Evolutionary conservation across 2,113 vertebrate genomes (phyloP), one percentile per base, ranked within the genome.

Genomic region (Epinephelus fuscoguttatus): DNA sequence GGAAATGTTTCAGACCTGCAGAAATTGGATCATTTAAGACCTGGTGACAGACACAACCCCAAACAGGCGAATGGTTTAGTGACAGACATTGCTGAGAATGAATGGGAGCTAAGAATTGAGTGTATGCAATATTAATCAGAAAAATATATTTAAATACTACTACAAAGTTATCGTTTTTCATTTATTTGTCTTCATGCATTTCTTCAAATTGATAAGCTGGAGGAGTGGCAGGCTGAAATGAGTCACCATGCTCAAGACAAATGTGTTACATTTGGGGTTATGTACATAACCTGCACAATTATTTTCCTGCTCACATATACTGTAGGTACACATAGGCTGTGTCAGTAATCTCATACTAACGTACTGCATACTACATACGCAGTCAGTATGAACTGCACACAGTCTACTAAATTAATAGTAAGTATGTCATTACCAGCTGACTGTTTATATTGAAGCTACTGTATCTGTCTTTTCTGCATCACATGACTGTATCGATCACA

Each of bases 21-120:
- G 78, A 75, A 93, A 89, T 76, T 81, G 56, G 88, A 90, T 92
- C 84, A 68, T 82, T 89, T 88, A 79, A 85, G 79, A 40, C 69
- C 52, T 57, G 72, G 53, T 88, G 89, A 84, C 53, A 86, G 79
- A 90, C 83, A 42, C 49, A 78, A 50, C 64, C 37, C 30, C 37
- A 75, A 68, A 78, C 49, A 40, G 37, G 15, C 59, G 42, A 23
- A 62, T 3, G 47, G 45, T 79, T 76, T 42, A 40, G 27, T 25
- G 23, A 70, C 21, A 49, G 62, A 64, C 62, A 2, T 9, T 17
- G 37, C 33, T 7, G 33, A 17, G 75, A 42, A 60, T 40, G 67
- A 77, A 74, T 66, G 57, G 64, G 42, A 63, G 21, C 55, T 6
- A 45, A 62, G 67, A 53, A 75, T 23, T 64, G 30, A 81, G 55